Evolutionary conservation across 1,140 invertebrate species (phyloP), one percentile per base, ranked within the genome.

Genomic region (Leptinotarsa texana): DNA sequence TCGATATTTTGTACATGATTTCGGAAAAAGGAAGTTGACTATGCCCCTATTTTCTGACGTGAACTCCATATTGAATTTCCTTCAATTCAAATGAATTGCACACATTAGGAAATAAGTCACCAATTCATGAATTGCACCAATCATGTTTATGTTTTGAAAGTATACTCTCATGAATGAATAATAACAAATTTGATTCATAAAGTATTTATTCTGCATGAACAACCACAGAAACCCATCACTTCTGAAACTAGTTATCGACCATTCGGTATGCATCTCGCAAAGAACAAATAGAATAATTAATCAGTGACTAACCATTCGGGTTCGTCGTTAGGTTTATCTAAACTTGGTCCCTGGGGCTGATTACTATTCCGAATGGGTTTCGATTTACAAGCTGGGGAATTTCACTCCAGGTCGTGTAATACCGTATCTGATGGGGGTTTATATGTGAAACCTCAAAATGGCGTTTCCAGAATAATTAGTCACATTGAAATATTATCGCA

Each of bases 251-350:
- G 51, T 57, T 57, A 17, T 17, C 51, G 4, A 18, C 13, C 1
- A 57, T 57, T 57, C 51, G n/a, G 51, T 57, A 57, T 57, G 13
- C 51, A 57, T 57, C 51, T 57, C 51, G 51, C 51, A 57, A 57
- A 17, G 51, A 57, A 57, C 51, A 57, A 57, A 57, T 57, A 57
- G 51, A 57, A 57, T 57, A 57, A 57, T n/a, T 57, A 57, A 57
- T 57, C 51, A 57, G 51, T 57, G 51, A 57, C 51, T 57, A 57
- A 57, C 51, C 51, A 57, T 15, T 17, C n/a, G 15, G 4, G 3
- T 15, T 17, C n/a, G 51, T 18, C 13, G 13, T 57, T 57, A 8
- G 51, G 51, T 57, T 57, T 18, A 57, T 57, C 51, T 18, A 8
- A 57, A 15, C 51, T 18, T 18, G 51, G 51, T 18, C n/a, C 51